Evolutionary conservation across 2,113 vertebrate genomes (phyloP).

Genomic region (Arvicanthis niloticus): DNA sequence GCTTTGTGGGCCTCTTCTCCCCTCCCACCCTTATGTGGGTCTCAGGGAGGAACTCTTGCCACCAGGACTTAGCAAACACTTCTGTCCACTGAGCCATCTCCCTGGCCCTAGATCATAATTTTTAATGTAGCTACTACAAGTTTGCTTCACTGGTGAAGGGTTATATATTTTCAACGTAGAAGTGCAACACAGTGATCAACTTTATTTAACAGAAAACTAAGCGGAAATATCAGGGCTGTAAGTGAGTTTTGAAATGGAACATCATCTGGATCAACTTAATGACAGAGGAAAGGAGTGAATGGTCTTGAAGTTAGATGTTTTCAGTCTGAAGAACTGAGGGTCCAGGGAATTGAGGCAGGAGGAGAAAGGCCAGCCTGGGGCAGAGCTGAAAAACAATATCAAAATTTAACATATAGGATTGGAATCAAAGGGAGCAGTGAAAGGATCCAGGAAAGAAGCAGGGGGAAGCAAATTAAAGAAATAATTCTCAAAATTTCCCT

Average conservation of each 20-base stretch:
- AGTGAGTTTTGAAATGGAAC: neutral
- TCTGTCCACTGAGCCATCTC: neutral
- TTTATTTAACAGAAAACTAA: conserved; percentile 21
- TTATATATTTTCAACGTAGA: neutral
- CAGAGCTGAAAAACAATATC: neutral
- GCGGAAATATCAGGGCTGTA: neutral
- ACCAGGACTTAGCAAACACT: neutral
- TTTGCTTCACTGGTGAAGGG: neutral
- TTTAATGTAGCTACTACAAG: neutral
- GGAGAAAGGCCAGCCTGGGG: neutral
- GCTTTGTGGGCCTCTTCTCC: neutral
- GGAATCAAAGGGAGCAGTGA: neutral
- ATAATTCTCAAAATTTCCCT: neutral
- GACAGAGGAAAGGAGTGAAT: neutral
- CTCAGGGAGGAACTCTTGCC: neutral
- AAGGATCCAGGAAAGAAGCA: too few species aligned
- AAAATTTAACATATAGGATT: neutral
- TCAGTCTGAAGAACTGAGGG: neutral
- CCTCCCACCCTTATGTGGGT: neutral
- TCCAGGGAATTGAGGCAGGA: neutral
- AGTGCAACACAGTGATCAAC: neutral
- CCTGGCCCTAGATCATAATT: neutral
- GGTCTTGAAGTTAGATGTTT: neutral
- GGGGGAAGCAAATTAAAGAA: neutral
- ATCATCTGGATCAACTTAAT: neutral